phyloP scores from a whole-genome alignment of 2,888 invertebrate genomes.

The Lamellibrachia columna region DNA sequence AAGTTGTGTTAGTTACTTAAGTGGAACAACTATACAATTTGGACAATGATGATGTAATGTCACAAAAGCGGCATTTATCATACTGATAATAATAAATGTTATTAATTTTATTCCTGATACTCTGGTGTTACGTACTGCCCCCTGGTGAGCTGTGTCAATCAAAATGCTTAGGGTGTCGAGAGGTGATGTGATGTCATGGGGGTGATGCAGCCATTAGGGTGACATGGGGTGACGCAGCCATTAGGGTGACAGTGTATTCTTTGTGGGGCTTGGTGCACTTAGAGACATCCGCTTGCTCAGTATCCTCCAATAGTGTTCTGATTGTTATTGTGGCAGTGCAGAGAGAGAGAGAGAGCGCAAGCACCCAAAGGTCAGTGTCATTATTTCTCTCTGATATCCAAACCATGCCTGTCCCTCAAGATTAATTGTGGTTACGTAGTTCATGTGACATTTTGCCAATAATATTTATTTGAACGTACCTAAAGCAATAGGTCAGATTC shows the following conservation, averaged over 20 bases:
- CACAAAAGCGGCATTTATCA: too few species aligned
- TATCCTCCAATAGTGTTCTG: background rate
- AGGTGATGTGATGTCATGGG: too few species aligned
- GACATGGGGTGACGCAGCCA: too few species aligned
- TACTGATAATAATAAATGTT: too few species aligned
- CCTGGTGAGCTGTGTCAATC: background rate
- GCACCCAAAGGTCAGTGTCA: background rate
- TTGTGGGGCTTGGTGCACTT: background rate
- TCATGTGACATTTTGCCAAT: slow-evolving; percentile 4
- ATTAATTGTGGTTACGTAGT: background rate
- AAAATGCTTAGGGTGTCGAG: background rate
- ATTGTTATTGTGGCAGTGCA: background rate
- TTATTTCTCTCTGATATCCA: background rate
- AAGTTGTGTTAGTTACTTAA: too few species aligned
- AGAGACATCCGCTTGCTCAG: background rate
- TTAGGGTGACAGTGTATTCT: background rate
- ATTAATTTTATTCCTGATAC: too few species aligned
- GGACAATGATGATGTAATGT: too few species aligned
- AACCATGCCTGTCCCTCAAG: slow-evolving; percentile 16
- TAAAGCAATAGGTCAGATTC: background rate
- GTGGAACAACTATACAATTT: too few species aligned
- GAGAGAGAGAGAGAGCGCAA: background rate
- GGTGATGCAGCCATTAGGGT: too few species aligned
- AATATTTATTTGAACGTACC: slow-evolving; percentile 4
- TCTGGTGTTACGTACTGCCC: too few species aligned